These are phyloP conservation scores for Onychomys arenicola DNA, from an alignment of 2,797 vertebrate genomes.

Conservation along the genomic window DNA sequence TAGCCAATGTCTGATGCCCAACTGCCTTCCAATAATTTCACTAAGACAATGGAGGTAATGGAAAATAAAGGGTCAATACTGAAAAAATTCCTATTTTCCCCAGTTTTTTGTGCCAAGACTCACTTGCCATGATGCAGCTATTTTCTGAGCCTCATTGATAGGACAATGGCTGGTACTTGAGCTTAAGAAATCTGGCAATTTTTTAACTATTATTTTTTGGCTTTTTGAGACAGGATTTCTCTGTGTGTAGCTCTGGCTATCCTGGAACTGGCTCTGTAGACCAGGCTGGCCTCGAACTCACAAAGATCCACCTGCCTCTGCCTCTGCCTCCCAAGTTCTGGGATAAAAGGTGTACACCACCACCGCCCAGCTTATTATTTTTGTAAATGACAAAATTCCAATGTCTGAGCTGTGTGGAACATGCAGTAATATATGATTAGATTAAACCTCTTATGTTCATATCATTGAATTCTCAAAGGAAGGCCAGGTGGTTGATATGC, in stretches of 20 bases:
- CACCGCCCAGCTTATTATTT: neutral
- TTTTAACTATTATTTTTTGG: neutral
- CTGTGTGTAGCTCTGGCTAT: neutral
- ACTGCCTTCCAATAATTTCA: slow-evolving; percentile 28
- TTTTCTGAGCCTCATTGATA: slow-evolving; percentile 44
- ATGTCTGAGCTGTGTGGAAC: neutral
- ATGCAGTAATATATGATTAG: neutral
- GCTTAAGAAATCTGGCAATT: slow-evolving; percentile 1
- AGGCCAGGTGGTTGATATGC: neutral
- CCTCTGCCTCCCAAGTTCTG: neutral
- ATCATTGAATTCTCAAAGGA: neutral
- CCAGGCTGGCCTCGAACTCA: neutral
- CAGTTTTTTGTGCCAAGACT: neutral
- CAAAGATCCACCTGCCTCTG: neutral
- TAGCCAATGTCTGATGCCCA: slow-evolving; percentile 48
- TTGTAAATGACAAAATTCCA: neutral
- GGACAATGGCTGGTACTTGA: slow-evolving; percentile 11
- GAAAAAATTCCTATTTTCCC: neutral
- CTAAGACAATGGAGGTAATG: slow-evolving; percentile 15
- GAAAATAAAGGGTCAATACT: slow-evolving; percentile 59
- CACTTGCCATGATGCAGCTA: neutral
- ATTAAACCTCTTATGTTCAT: neutral
- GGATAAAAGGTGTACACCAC: neutral
- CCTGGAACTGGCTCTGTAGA: neutral
- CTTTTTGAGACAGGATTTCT: neutral